Conservation (phyloP, 1,140 invertebrate species). For the Hormaphis cornu region DNA sequence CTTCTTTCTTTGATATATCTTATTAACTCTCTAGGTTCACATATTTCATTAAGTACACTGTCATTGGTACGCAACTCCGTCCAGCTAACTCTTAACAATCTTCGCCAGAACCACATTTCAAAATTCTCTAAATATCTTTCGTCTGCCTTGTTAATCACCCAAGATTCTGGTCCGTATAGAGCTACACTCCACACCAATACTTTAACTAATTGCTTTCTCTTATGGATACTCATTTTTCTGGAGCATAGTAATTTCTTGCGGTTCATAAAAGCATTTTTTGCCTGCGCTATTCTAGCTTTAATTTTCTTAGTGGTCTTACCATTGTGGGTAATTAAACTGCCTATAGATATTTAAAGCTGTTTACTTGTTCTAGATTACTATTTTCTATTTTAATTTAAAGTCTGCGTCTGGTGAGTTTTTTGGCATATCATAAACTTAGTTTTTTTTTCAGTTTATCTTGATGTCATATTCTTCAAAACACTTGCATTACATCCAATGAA, state of each 20-base stretch:
- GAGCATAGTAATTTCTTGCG: not conserved
- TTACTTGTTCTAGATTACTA: no score
- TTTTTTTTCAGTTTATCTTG: no score
- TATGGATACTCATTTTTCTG: not conserved
- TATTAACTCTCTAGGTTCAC: not conserved
- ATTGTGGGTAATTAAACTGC: not conserved
- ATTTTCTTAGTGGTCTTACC: conserved; percentile 3
- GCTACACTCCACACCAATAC: not conserved
- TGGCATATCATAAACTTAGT: no score
- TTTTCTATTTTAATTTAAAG: not conserved
- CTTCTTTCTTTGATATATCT: not conserved
- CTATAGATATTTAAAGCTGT: no score
- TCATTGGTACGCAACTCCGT: not conserved
- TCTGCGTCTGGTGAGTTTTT: not conserved
- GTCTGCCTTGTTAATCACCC: conserved; percentile 35
- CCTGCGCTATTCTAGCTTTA: conserved; percentile 8
- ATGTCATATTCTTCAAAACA: no score
- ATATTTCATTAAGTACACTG: not conserved
- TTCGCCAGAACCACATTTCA: conserved; percentile 38
- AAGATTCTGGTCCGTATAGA: conserved; percentile 34
- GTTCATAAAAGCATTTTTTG: not conserved
- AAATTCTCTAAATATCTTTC: conserved; percentile 35
- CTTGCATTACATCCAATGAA: no score
- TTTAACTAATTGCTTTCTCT: not conserved
- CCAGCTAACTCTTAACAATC: conserved; percentile 33